Percentiles rank a stretch among this genome's conserved stretches.
Evolutionary conservation across 2,888 invertebrate genomes (phyloP).

Genomic region (Hirtodrosophila confusa): DNA sequence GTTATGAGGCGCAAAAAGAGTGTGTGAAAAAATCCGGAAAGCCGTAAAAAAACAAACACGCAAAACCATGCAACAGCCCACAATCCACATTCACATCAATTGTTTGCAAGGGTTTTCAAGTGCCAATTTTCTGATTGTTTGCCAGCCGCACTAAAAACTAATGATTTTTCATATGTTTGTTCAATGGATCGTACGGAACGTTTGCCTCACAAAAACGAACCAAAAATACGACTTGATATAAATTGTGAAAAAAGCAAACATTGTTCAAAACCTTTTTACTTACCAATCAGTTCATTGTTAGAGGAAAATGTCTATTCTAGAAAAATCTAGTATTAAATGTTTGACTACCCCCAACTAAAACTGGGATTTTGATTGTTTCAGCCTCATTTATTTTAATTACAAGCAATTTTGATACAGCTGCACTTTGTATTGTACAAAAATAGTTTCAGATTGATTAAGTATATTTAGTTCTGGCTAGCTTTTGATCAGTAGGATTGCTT

Average conservation of each 20-base stretch:
- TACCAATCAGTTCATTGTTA: slow-evolving; percentile 17
- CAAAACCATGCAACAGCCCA: slow-evolving; percentile 22
- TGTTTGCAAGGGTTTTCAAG: slow-evolving; percentile 62
- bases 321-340: slow-evolving; percentile 8
- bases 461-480: not conserved
- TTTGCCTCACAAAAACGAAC: not conserved
- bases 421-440: too few relatives aligned
- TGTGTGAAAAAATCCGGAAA: slow-evolving; percentile 74
- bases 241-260: slow-evolving; percentile 30
- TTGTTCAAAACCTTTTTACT: slow-evolving; percentile 15
- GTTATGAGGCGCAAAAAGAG: slow-evolving; percentile 78
- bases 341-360: slow-evolving; percentile 10
- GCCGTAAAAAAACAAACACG: slow-evolving; percentile 43
- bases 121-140: slow-evolving; percentile 79
- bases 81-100: slow-evolving; percentile 52
- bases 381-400: slow-evolving; percentile 43
- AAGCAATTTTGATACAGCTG: slow-evolving; percentile 30
- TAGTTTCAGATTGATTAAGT: not conserved
- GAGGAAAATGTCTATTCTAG: slow-evolving; percentile 10
- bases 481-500: too few relatives aligned
- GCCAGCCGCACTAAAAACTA: slow-evolving; percentile 78
- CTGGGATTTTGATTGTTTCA: slow-evolving; percentile 6
- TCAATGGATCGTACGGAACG: slow-evolving; percentile 65
- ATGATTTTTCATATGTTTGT: slow-evolving; percentile 79
- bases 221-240: slow-evolving; percentile 37